Evolutionary conservation across 2,888 invertebrate species (phyloP).

Genomic region (Drosophila anomelani): DNA sequence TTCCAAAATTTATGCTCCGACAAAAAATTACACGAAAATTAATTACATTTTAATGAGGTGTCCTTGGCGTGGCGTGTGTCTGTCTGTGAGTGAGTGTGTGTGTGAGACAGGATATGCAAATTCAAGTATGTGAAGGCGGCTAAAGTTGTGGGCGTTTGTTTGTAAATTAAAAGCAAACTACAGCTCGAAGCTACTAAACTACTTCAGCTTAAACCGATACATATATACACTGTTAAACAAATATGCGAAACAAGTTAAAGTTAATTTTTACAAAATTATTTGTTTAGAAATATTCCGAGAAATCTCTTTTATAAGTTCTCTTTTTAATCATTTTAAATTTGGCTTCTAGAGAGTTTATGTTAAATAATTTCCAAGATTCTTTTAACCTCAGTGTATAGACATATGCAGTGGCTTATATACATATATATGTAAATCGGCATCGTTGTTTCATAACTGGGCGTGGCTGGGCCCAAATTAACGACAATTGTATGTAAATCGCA

Average conservation of each 20-base stretch:
- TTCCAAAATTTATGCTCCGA: slow-evolving; percentile 84
- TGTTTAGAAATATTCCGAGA: not conserved
- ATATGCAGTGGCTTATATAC: slow-evolving; percentile 4
- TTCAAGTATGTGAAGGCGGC: slow-evolving; percentile 37
- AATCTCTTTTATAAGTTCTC: not conserved
- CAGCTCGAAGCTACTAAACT: slow-evolving; percentile 57
- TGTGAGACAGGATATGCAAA: slow-evolving; percentile 27
- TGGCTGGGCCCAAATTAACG: slow-evolving; percentile 62
- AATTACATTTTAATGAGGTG: slow-evolving; percentile 75
- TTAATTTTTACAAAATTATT: not conserved
- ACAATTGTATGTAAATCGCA: slow-evolving; percentile 73
- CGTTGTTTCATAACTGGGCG: slow-evolving; percentile 20
- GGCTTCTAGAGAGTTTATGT: too few relatives aligned
- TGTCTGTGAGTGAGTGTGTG: slow-evolving; percentile 14
- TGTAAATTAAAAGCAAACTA: slow-evolving; percentile 57
- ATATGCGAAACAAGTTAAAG: not conserved
- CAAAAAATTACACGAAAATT: slow-evolving; percentile 82
- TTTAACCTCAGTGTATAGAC: slow-evolving; percentile 11
- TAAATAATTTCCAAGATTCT: too few relatives aligned
- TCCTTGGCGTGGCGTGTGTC: slow-evolving; percentile 47
- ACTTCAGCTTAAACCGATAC: slow-evolving; percentile 40
- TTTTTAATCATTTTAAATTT: too few relatives aligned
- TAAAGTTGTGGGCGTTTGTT: slow-evolving; percentile 33
- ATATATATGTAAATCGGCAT: slow-evolving; percentile 10
- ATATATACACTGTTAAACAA: slow-evolving; percentile 1